Evolutionary conservation across 2,797 vertebrate species (phyloP).

Genomic region (Heterohyrax brucei): DNA sequence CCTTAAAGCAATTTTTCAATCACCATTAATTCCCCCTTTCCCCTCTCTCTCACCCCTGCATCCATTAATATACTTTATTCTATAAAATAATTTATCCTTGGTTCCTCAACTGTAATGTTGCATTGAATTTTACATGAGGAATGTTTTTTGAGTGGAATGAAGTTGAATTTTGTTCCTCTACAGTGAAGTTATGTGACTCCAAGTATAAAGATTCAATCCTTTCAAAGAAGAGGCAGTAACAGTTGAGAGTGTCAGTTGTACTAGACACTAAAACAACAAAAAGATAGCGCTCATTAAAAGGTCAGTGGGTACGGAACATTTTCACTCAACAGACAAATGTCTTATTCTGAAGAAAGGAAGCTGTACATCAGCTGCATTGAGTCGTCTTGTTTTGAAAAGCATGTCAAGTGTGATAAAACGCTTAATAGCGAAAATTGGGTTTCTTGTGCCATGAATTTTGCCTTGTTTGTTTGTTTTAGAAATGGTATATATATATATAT

Average conservation of each 20-base stretch:
- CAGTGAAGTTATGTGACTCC: background rate
- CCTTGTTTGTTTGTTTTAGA: background rate
- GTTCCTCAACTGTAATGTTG: background rate
- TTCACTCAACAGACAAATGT: background rate
- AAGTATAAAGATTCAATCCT: background rate
- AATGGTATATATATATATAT: background rate
- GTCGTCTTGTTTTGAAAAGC: background rate
- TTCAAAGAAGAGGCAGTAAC: background rate
- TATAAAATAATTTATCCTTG: background rate
- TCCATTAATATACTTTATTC: no score
- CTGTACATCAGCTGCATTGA: background rate
- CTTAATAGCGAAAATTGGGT: background rate
- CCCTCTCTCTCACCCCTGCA: no score
- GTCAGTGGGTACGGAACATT: background rate
- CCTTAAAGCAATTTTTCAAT: no score
- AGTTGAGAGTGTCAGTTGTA: background rate
- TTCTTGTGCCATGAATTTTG: background rate
- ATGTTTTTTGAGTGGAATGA: background rate
- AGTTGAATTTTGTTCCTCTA: background rate
- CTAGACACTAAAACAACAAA: background rate
- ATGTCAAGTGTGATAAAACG: background rate
- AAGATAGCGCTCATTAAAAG: background rate
- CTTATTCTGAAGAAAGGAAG: slow-evolving; percentile 22
- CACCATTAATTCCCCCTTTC: no score
- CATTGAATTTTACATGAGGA: background rate